These are phyloP conservation scores for Apostichopus japonicus DNA, from an alignment of 35 echinoderm and acorn worm species.

Conservation along the genomic window DNA sequence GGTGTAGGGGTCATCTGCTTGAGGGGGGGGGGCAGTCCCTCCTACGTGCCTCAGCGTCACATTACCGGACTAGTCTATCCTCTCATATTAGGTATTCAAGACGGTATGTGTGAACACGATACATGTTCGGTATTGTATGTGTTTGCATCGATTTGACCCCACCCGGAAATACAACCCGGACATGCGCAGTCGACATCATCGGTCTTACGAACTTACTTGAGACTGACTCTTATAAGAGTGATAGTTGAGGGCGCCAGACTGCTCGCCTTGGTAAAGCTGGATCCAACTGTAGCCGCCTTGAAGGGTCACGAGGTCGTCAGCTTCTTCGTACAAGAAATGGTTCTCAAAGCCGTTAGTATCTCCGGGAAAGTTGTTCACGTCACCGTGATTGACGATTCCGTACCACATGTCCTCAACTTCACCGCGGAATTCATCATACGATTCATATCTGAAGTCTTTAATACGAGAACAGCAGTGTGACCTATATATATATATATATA, in stretches of 20 bases:
- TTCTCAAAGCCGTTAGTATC: conserved; percentile 21
- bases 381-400: background rate
- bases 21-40: no score
- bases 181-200: no score
- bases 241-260: background rate
- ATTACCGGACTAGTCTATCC: no score
- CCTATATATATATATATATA: no score
- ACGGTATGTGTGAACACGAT: no score
- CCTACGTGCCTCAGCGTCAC: no score
- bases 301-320: background rate
- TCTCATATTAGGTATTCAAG: no score
- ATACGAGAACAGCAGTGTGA: background rate
- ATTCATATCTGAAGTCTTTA: background rate
- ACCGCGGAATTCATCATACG: background rate
- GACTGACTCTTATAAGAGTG: background rate
- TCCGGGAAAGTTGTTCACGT: background rate
- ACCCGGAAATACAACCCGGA: no score
- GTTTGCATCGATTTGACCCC: no score
- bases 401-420: conserved; percentile 4
- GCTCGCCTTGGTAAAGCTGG: background rate
- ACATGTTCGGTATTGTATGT: no score
- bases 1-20: no score
- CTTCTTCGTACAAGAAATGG: background rate
- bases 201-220: background rate
- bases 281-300: conserved; percentile 1